Evolutionary conservation across 2,888 invertebrate genomes (phyloP).

Genomic region (Lamellibrachia columna): DNA sequence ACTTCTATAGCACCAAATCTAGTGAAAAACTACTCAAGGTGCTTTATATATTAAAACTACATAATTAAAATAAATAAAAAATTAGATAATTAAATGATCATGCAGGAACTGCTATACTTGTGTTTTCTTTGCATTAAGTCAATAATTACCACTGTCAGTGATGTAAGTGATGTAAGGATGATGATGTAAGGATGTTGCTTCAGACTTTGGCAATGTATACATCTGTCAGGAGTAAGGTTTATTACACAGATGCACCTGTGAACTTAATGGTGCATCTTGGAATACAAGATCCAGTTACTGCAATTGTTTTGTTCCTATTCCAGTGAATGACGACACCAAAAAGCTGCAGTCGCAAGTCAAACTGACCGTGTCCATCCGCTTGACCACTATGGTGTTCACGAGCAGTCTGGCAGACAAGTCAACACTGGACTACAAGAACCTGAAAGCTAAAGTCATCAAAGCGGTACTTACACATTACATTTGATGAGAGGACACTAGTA

Average conservation of each 20-base stretch:
- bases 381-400: neutral
- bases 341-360: neutral
- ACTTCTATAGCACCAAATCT: too few relatives aligned
- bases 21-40: too few relatives aligned
- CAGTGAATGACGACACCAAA: neutral
- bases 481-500: neutral
- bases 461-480: neutral
- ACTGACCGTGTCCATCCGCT: neutral
- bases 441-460: slow-evolving; percentile 2
- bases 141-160: too few relatives aligned
- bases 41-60: too few relatives aligned
- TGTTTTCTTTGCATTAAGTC: too few relatives aligned
- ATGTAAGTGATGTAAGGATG: too few relatives aligned
- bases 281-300: neutral
- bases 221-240: neutral
- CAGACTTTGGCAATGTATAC: neutral
- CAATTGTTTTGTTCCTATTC: neutral
- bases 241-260: neutral
- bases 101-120: too few relatives aligned
- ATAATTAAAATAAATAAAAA: too few relatives aligned
- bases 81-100: too few relatives aligned
- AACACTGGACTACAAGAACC: neutral
- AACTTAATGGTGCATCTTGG: neutral
- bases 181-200: too few relatives aligned
- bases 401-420: neutral